Evolutionary conservation across 1,140 invertebrate species (phyloP).

Genomic region (Drosophila suzukii): DNA sequence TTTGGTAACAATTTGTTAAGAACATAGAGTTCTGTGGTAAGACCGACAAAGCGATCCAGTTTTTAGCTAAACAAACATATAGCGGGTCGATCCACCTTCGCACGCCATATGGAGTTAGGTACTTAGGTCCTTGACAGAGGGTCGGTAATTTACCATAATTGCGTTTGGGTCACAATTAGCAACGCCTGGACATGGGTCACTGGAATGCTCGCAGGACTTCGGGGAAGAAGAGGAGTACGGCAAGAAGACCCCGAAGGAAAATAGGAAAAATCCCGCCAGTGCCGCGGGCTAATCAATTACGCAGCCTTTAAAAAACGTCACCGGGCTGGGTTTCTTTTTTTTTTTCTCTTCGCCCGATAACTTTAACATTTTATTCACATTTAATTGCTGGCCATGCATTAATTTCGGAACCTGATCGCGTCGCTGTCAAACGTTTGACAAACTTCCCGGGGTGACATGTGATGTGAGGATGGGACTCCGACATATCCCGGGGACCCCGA

Average conservation of each 20-base stretch:
- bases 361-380: slow-evolving; percentile 74
- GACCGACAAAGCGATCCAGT: neutral
- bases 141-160: slow-evolving; percentile 15
- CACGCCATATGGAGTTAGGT: slow-evolving; percentile 8
- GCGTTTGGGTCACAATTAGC: slow-evolving; percentile 16
- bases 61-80: slow-evolving; percentile 30
- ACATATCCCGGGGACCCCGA: neutral
- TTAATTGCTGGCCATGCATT: slow-evolving; percentile 70
- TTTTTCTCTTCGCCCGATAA: slow-evolving; percentile 39
- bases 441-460: slow-evolving; percentile 34
- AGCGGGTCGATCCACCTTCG: neutral
- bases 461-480: slow-evolving; percentile 10
- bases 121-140: neutral
- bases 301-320: slow-evolving; percentile 35
- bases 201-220: neutral
- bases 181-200: slow-evolving; percentile 11
- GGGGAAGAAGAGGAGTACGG: neutral
- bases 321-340: neutral
- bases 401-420: slow-evolving; percentile 71
- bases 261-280: slow-evolving; percentile 18
- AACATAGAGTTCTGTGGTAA: too few species aligned
- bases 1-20: too few species aligned
- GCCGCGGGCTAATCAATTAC: slow-evolving; percentile 71
- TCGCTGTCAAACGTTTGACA: slow-evolving; percentile 71
- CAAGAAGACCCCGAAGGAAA: neutral